A percentile compares a stretch with the other conserved stretches of the same genome.
phyloP scores from a whole-genome alignment of 2,797 vertebrate genomes.

The Synanceia verrucosa region DNA sequence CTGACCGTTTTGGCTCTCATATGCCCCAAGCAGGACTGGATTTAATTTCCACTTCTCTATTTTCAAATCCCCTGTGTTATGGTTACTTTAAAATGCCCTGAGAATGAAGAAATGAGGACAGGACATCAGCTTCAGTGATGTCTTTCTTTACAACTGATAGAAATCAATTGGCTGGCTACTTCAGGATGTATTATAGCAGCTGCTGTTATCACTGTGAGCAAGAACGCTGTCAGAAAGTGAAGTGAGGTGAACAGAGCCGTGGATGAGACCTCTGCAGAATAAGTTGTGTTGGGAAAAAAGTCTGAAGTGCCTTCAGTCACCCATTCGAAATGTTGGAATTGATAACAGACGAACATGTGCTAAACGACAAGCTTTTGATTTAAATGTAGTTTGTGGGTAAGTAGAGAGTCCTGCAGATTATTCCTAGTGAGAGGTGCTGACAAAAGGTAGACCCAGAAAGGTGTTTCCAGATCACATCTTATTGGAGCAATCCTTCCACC shows the following conservation, averaged over 20 bases:
- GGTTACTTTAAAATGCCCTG: slow-evolving; percentile 51
- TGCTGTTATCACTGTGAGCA: slow-evolving; percentile 8
- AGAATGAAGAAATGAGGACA: slow-evolving; percentile 42
- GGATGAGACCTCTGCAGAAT: neutral
- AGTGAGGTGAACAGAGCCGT: neutral
- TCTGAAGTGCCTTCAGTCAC: neutral
- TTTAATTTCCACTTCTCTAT: neutral
- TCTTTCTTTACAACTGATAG: slow-evolving; percentile 15
- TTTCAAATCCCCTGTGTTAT: slow-evolving; percentile 3
- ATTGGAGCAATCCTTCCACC: neutral
- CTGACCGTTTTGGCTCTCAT: neutral
- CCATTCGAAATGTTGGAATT: neutral
- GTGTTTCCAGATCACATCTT: neutral
- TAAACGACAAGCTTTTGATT: slow-evolving; percentile 18
- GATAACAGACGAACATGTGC: neutral
- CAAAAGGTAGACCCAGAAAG: slow-evolving; percentile 6
- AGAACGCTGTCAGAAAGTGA: slow-evolving; percentile 15
- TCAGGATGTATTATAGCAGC: slow-evolving; percentile 20
- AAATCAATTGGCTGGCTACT: slow-evolving; percentile 12
- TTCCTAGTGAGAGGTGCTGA: neutral
- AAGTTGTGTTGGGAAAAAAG: neutral
- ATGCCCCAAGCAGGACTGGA: neutral
- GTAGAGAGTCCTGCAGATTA: neutral
- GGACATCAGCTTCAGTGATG: neutral
- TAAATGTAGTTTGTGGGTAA: slow-evolving; percentile 1